Evolutionary conservation across 1,140 invertebrate genomes (phyloP).

Genomic region (Maniola jurtina): DNA sequence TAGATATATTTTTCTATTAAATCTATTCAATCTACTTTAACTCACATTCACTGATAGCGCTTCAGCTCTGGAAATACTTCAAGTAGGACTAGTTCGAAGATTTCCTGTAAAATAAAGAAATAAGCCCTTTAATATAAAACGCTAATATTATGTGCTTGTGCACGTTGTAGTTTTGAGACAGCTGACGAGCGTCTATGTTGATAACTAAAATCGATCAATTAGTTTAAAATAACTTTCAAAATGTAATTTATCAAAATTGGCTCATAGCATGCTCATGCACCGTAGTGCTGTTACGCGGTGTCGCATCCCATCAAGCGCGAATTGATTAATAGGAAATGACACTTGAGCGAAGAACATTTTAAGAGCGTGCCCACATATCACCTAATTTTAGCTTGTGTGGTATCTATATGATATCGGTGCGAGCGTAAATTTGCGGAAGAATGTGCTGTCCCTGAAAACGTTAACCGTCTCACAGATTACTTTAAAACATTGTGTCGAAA

Average conservation of each 20-base stretch:
- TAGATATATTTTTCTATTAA: constrained; percentile 20
- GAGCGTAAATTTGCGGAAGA: constrained; percentile 48
- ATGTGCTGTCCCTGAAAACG: constrained; percentile 29
- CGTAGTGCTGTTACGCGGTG: not conserved
- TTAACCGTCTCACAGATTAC: constrained; percentile 21
- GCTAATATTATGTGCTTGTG: too few species aligned
- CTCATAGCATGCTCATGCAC: not conserved
- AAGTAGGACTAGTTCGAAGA: constrained; percentile 85
- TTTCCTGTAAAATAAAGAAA: constrained; percentile 81
- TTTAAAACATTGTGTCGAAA: constrained; percentile 19
- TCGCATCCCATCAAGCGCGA: constrained; percentile 24
- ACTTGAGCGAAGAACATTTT: constrained; percentile 38
- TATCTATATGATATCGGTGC: constrained; percentile 42
- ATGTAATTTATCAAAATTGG: too few species aligned
- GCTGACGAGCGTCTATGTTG: too few species aligned
- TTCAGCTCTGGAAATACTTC: constrained; percentile 88
- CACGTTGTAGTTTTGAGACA: too few species aligned
- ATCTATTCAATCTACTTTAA: not conserved
- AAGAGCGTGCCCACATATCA: constrained; percentile 39
- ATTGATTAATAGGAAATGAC: constrained; percentile 39
- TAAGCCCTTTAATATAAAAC: not conserved
- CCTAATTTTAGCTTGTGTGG: constrained; percentile 57
- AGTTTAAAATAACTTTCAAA: too few species aligned
- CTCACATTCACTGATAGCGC: constrained; percentile 57
- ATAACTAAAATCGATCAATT: too few species aligned